These are phyloP conservation scores for Frankliniella fusca DNA, from an alignment of 2,888 invertebrate genomes.

Conservation along the genomic window DNA sequence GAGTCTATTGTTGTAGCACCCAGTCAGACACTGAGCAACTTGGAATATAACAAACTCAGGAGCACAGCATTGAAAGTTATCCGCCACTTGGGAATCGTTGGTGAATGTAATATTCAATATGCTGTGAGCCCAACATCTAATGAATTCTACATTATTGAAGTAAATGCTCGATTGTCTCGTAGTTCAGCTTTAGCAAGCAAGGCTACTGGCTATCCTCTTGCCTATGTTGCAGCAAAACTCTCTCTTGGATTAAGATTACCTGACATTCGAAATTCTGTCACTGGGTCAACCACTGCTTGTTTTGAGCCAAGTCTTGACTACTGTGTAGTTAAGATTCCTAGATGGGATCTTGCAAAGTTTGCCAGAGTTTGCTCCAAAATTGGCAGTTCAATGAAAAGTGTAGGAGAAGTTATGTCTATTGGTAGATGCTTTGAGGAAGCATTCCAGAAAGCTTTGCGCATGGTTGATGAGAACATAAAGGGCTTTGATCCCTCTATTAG, in stretches of 20 bases:
- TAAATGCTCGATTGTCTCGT: slow-evolving; percentile 90
- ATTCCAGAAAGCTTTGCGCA: slow-evolving; percentile 95
- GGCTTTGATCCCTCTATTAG: slow-evolving; percentile 91
- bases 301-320: slow-evolving; percentile 99
- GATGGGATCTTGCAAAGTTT: slow-evolving; percentile 97
- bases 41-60: slow-evolving; percentile 91
- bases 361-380: slow-evolving; percentile 93
- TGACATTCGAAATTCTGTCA: slow-evolving; percentile 87
- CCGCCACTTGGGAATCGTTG: slow-evolving; percentile 90
- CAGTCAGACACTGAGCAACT: slow-evolving; percentile 93
- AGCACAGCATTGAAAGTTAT: slow-evolving; percentile 94
- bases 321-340: slow-evolving; percentile 97
- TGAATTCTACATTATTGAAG: slow-evolving; percentile 88
- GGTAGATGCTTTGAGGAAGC: slow-evolving; percentile 98
- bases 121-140: slow-evolving; percentile 90
- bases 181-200: slow-evolving; percentile 98
- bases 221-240: slow-evolving; percentile 97
- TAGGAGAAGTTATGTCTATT: slow-evolving; percentile 99
- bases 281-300: slow-evolving; percentile 92
- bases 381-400: slow-evolving; percentile 99
- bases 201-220: slow-evolving; percentile 97
- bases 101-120: slow-evolving; percentile 99
- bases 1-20: slow-evolving; percentile 98
- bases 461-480: slow-evolving; percentile 91
- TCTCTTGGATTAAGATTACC: slow-evolving; percentile 82